A percentile compares a stretch with the other conserved stretches of the same genome.
Evolutionary conservation across 2,888 invertebrate genomes (phyloP).

Genomic region (Norana najaformis): DNA sequence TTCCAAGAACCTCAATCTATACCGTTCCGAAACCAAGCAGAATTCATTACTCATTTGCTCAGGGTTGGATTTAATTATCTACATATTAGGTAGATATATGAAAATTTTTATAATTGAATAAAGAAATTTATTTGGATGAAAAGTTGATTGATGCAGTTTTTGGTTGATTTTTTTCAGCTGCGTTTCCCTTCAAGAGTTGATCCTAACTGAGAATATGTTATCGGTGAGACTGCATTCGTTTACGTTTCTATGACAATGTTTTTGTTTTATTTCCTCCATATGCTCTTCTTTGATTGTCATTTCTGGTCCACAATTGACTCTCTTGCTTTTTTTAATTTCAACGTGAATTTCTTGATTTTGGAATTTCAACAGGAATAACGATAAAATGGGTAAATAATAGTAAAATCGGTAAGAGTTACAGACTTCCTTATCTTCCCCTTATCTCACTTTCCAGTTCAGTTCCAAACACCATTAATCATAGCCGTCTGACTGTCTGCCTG

Average conservation of each 20-base stretch:
- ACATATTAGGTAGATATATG: neutral
- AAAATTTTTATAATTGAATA: neutral
- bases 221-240: constrained; percentile 63
- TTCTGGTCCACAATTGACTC: too few relatives aligned
- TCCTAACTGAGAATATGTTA: constrained; percentile 94
- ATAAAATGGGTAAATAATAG: too few relatives aligned
- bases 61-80: too few relatives aligned
- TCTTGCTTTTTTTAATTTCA: too few relatives aligned
- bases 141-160: neutral
- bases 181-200: constrained; percentile 89
- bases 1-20: too few relatives aligned
- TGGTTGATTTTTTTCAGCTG: constrained; percentile 71
- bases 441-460: too few relatives aligned
- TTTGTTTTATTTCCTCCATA: neutral
- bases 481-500: too few relatives aligned
- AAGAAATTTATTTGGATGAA: neutral
- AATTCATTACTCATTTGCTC: too few relatives aligned
- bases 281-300: neutral
- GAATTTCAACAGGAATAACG: neutral
- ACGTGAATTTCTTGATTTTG: neutral
- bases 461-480: too few relatives aligned
- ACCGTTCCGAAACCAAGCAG: too few relatives aligned
- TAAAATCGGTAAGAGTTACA: too few relatives aligned
- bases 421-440: too few relatives aligned
- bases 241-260: neutral